Percentiles rank a stretch among this genome's conserved stretches.
Conservation (phyloP, 2,888 invertebrate genomes). For the Alsophila aescularia region DNA sequence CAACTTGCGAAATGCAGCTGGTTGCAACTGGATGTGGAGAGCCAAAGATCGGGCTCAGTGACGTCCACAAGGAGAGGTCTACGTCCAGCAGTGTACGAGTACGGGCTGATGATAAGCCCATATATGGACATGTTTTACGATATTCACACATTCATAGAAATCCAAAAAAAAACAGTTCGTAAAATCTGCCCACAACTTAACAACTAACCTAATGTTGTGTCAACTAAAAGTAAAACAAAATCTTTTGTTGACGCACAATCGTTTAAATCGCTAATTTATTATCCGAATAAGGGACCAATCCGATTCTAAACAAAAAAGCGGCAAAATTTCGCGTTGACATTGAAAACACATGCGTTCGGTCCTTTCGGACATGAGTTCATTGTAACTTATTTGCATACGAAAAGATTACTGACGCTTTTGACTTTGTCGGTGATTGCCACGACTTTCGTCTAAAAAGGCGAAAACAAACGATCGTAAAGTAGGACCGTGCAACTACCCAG, state of each 20-base stretch:
- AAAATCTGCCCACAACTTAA: conserved; percentile 48
- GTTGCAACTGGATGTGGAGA: too few relatives aligned
- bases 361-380: conserved; percentile 69
- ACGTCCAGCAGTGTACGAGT: too few relatives aligned
- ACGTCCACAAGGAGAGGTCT: too few relatives aligned
- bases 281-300: conserved; percentile 42
- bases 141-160: conserved; percentile 37
- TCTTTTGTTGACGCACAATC: conserved; percentile 48
- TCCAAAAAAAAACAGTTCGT: conserved; percentile 34
- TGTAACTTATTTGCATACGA: conserved; percentile 79
- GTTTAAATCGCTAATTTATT: conserved; percentile 53
- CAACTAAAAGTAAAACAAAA: conserved; percentile 44
- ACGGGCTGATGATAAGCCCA: too few relatives aligned
- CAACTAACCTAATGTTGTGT: conserved; percentile 35
- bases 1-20: too few relatives aligned
- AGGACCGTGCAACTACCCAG: conserved; percentile 54
- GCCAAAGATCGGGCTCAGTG: too few relatives aligned
- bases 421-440: conserved; percentile 65
- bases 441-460: conserved; percentile 71
- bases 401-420: conserved; percentile 65
- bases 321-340: conserved; percentile 63
- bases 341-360: conserved; percentile 62
- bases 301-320: conserved; percentile 45
- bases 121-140: conserved; percentile 2
- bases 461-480: conserved; percentile 65